Evolutionary conservation across 2,113 vertebrate species (phyloP).

Genomic region (Micromys minutus): DNA sequence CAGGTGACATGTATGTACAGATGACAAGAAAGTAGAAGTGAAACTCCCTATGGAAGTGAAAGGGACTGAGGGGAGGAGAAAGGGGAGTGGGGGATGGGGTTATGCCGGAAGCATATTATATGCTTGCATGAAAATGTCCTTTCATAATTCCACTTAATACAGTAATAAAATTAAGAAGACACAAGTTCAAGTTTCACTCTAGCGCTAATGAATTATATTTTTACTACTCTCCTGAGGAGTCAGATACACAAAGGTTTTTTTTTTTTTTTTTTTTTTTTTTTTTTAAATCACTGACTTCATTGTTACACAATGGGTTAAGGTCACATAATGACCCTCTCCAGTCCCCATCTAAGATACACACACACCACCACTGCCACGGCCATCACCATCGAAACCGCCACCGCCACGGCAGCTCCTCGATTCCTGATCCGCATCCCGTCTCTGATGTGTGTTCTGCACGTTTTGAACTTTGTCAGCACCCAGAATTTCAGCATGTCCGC

Average conservation of each 20-base stretch:
- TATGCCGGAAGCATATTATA: background rate
- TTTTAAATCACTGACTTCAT: background rate
- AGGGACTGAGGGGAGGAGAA: background rate
- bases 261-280: no score
- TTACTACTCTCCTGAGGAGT: background rate
- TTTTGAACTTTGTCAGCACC: background rate
- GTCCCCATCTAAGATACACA: background rate
- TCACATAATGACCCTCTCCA: background rate
- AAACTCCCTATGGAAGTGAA: background rate
- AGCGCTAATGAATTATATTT: background rate
- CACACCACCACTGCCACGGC: background rate
- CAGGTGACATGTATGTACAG: background rate
- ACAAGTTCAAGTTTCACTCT: background rate
- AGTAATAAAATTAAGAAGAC: background rate
- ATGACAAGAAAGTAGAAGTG: background rate
- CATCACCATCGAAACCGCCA: no score
- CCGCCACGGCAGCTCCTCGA: background rate
- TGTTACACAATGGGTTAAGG: background rate
- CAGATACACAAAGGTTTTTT: background rate
- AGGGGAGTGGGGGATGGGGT: background rate
- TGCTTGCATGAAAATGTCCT: background rate
- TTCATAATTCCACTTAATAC: background rate
- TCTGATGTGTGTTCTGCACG: background rate
- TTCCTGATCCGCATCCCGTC: background rate
- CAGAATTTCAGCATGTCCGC: background rate